phyloP scores from a whole-genome alignment of 2,888 invertebrate genomes.

The Nomada ferruginata region DNA sequence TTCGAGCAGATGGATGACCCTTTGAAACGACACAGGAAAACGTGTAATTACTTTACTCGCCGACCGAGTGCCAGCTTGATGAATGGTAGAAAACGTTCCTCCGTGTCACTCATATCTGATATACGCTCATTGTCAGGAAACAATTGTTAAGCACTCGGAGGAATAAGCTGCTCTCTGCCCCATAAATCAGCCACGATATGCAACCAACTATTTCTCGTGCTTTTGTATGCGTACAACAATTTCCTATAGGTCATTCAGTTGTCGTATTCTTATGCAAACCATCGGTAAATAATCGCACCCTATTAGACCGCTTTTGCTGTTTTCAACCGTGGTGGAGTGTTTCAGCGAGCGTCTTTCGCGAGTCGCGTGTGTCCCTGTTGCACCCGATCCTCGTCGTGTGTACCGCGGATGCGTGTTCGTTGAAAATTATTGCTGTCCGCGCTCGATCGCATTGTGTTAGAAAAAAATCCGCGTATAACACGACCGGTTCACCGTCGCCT shows the following conservation, averaged over 20 bases:
- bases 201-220: conserved; percentile 66
- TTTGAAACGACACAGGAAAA: conserved; percentile 69
- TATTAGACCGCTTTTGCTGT: conserved; percentile 62
- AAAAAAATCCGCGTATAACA: conserved; percentile 43
- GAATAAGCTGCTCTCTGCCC: conserved; percentile 65
- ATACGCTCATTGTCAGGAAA: conserved; percentile 74
- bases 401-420: conserved; percentile 48
- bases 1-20: conserved; percentile 65
- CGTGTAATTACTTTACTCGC: conserved; percentile 70
- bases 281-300: conserved; percentile 66
- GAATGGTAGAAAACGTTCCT: conserved; percentile 73
- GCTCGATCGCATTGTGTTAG: conserved; percentile 38
- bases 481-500: conserved; percentile 24
- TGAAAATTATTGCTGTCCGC: conserved; percentile 47
- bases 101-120: conserved; percentile 72
- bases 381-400: conserved; percentile 6
- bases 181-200: conserved; percentile 69
- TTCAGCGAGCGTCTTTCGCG: not conserved
- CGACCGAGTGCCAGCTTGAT: conserved; percentile 70
- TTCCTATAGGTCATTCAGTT: conserved; percentile 70
- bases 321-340: not conserved
- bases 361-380: conserved; percentile 1
- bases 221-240: conserved; percentile 63
- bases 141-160: conserved; percentile 70
- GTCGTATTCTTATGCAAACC: conserved; percentile 67